Conservation (phyloP, 2,888 invertebrate species). For the Mythimna loreyi region DNA sequence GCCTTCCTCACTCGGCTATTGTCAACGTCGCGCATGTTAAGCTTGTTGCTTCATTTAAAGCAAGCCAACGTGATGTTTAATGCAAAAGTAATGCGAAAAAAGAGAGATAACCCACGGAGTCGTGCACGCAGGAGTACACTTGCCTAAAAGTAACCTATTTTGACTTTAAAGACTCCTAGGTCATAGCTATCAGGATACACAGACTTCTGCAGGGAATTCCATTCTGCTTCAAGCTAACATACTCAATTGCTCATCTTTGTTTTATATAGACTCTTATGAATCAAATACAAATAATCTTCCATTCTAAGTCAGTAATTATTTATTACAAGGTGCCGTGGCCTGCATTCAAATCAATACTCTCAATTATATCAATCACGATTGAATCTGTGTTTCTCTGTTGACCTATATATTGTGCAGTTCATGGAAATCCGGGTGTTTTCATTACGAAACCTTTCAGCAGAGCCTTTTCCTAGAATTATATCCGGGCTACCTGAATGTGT, state of each 20-base stretch:
- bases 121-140: too few species aligned
- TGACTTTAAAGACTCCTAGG: too few species aligned
- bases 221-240: too few species aligned
- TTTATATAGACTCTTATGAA: background rate
- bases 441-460: background rate
- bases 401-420: constrained; percentile 29
- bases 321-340: background rate
- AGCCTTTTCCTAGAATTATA: constrained; percentile 37
- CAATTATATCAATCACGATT: constrained; percentile 26
- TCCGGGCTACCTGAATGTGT: constrained; percentile 1
- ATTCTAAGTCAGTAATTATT: background rate
- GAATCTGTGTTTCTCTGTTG: constrained; percentile 17
- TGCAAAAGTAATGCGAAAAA: too few species aligned
- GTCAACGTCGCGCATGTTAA: too few species aligned
- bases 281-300: background rate
- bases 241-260: background rate
- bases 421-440: constrained; percentile 9
- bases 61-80: too few species aligned
- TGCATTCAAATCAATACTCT: constrained; percentile 34
- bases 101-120: too few species aligned
- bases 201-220: too few species aligned
- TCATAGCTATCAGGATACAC: too few species aligned
- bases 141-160: too few species aligned
- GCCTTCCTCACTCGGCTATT: too few species aligned
- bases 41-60: too few species aligned